Percentiles rank a stretch among this genome's conserved stretches.
These are phyloP conservation scores for Oryzias woworae DNA, from an alignment of 2,113 vertebrate genomes.

Conservation along the genomic window DNA sequence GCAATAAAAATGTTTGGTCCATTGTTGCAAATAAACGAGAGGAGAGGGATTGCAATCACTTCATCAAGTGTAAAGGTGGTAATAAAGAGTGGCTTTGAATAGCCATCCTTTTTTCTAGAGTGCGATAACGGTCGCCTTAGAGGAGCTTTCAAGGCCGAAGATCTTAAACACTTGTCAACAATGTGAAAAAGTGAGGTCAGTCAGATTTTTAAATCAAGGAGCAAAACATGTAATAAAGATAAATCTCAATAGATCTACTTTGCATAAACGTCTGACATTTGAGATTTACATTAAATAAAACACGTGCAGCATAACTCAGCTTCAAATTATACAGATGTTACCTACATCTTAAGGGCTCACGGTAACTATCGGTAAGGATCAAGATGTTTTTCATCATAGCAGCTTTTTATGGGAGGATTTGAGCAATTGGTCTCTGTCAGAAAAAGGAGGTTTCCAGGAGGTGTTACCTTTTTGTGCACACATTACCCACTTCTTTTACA, in stretches of 20 bases:
- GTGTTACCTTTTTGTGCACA: no score
- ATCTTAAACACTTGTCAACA: conserved; percentile 9
- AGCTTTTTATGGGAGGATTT: no score
- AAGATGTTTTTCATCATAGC: no score
- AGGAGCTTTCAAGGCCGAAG: conserved; percentile 9
- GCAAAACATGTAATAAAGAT: background rate
- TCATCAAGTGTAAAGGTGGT: conserved; percentile 2
- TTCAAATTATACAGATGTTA: no score
- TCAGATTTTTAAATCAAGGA: conserved; percentile 6
- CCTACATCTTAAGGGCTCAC: no score
- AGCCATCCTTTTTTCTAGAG: conserved; percentile 12
- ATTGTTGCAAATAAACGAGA: conserved; percentile 24
- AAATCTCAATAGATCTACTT: background rate
- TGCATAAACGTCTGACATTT: no score
- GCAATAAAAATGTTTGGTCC: conserved; percentile 31
- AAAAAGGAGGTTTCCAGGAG: no score
- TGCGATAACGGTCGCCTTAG: conserved; percentile 17
- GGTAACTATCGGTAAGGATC: no score
- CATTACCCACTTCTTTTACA: no score
- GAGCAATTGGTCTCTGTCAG: no score
- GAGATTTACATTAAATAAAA: no score
- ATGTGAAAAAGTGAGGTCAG: background rate
- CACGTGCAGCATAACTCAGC: no score
- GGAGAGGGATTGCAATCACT: conserved; percentile 19
- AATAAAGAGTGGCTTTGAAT: conserved; percentile 28